Base-by-base conservation (phyloP, 1,140 invertebrate genomes). In the Eumaeus atala region DNA sequence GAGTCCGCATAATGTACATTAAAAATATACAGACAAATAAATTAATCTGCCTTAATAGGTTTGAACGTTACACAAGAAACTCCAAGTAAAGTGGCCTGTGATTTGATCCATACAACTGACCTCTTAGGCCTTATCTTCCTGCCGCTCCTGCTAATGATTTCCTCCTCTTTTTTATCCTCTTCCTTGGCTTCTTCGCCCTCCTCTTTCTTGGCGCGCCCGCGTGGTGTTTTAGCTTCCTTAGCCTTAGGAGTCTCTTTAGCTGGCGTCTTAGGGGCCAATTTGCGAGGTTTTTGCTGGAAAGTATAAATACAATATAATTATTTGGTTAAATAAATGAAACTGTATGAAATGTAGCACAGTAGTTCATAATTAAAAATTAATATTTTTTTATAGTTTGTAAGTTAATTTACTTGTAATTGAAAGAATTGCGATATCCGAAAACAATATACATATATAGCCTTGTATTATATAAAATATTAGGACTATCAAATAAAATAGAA, bases 41-140 rank as follows among this genome's bases (percentile, higher is more conserved):
- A n/a, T n/a, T n/a, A n/a, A n/a, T n/a, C n/a, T n/a, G n/a, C n/a
- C n/a, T n/a, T n/a, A n/a, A n/a, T n/a, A n/a, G n/a, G n/a, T n/a
- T n/a, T n/a, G n/a, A n/a, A n/a, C n/a, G n/a, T n/a, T n/a, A n/a
- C n/a, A n/a, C n/a, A n/a, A 28, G 21, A 28, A 28, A 28, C 2
- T 28, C 6, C 2, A 28, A n/a, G 6, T 28, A 28, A 28, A 28
- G 6, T 28, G 21, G 21, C 21, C 6, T 28, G 21, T 28, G 6
- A 28, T 28, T 28, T 33, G 11, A 51, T 48, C 14, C 12, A 40
- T 28, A 18, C 42, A 16, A 57, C 55, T 54, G 74, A 90, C 69
- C 84, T 88, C 72, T 94, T 94, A 0, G 91, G 92, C 71, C 93
- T 92, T 56, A 94, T 92, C 84, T 93, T 94, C 28, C 94, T 88